These are phyloP conservation scores for Sylvia borin DNA, from an alignment of 2,797 vertebrate species.

Conservation along the genomic window DNA sequence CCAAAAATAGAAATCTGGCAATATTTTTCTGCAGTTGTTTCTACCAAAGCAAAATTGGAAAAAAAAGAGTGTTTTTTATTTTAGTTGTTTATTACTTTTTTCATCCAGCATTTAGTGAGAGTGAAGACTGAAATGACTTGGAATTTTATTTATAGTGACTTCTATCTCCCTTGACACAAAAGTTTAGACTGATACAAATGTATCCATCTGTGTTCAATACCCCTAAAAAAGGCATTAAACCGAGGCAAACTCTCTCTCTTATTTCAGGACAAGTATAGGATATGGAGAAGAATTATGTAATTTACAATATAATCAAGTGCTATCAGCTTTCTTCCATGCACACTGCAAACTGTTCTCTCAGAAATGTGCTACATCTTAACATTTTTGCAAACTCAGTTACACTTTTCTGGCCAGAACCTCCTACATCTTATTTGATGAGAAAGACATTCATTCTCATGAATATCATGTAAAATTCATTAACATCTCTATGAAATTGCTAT, in stretches of 20 bases:
- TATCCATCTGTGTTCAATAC: not conserved
- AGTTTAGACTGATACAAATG: not conserved
- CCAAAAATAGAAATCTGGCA: not conserved
- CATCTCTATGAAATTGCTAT: constrained; percentile 9
- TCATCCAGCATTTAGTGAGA: not conserved
- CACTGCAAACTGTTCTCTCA: constrained; percentile 5
- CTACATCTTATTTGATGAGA: constrained; percentile 8
- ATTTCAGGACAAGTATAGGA: not conserved
- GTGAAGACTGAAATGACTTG: not conserved
- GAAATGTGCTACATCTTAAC: not conserved
- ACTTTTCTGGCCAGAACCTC: constrained; percentile 14
- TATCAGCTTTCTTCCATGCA: not conserved
- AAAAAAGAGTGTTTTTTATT: not conserved
- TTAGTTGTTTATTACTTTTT: not conserved
- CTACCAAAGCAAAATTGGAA: not conserved
- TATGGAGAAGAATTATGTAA: not conserved
- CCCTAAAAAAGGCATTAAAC: not conserved
- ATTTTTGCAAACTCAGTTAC: constrained; percentile 28
- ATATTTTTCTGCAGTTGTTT: not conserved
- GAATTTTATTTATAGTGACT: constrained; percentile 16
- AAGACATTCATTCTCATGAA: not conserved
- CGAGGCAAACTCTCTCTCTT: not conserved
- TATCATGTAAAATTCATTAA: constrained; percentile 53
- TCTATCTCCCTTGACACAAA: not conserved
- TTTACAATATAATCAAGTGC: constrained; percentile 8